These are phyloP conservation scores for Parambassis ranga DNA, from an alignment of 2,797 vertebrate genomes.

Conservation along the genomic window DNA sequence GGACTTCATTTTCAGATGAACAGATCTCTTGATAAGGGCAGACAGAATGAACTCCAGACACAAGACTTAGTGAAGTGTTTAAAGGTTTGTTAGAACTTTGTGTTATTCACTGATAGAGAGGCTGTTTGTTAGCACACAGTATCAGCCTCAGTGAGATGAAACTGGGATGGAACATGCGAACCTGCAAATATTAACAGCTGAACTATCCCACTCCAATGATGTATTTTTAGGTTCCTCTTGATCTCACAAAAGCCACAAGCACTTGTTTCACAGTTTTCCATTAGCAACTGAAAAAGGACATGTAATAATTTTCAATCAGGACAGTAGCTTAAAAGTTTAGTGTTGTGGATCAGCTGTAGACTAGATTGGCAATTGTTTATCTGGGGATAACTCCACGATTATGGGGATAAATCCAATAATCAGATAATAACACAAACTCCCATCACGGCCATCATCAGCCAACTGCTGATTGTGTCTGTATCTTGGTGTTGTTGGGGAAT, in stretches of 20 bases:
- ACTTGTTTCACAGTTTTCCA: slow-evolving; percentile 47
- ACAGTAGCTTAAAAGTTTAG: slow-evolving; percentile 21
- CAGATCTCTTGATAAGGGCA: neutral
- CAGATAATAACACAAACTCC: slow-evolving; percentile 42
- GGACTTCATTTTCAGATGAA: slow-evolving; percentile 11
- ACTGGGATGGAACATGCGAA: slow-evolving; percentile 15
- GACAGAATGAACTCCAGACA: slow-evolving; percentile 11
- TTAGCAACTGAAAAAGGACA: slow-evolving; percentile 11
- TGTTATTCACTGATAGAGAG: neutral
- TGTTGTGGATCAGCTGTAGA: slow-evolving; percentile 42
- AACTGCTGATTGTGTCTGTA: slow-evolving; percentile 38
- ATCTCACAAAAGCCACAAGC: slow-evolving; percentile 50
- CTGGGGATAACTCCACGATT: slow-evolving; percentile 37
- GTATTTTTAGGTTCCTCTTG: slow-evolving; percentile 42
- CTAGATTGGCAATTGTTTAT: slow-evolving; percentile 18
- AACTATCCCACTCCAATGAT: slow-evolving; percentile 24
- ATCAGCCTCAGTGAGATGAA: slow-evolving; percentile 9
- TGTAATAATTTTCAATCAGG: slow-evolving; percentile 44
- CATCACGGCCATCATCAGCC: slow-evolving; percentile 27
- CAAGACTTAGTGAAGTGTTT: slow-evolving; percentile 2
- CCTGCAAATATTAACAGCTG: slow-evolving; percentile 37
- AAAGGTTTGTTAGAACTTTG: neutral
- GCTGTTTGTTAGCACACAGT: neutral
- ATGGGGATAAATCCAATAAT: slow-evolving; percentile 49
- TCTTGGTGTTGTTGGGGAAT: slow-evolving; percentile 14